phyloP scores from a whole-genome alignment of 1,140 invertebrate species.

The Pseudachorutes palmiensis region DNA sequence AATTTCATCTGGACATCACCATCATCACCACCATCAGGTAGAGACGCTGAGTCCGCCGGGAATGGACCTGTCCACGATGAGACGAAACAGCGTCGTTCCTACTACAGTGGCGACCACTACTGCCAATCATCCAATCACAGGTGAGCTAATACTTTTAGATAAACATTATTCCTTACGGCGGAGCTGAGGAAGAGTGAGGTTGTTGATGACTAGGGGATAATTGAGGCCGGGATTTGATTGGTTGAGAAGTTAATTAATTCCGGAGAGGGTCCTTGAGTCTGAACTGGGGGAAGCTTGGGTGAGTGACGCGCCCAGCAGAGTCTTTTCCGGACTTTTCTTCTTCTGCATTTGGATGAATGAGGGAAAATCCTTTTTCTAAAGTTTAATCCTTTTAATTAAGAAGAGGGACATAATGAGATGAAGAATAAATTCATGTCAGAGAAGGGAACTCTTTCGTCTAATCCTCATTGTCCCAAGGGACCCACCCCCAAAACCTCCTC shows the following conservation, averaged over 20 bases:
- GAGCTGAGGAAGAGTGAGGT: not conserved
- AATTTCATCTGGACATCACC: not conserved
- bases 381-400: conserved; percentile 38
- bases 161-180: not conserved
- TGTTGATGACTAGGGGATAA: conserved; percentile 2
- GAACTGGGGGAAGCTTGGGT: not conserved
- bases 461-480: not conserved
- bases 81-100: not conserved
- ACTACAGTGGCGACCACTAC: not conserved
- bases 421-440: conserved; percentile 24
- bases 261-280: not conserved
- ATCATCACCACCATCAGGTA: not conserved
- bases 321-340: no score
- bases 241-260: not conserved
- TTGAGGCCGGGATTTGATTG: not conserved
- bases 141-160: not conserved
- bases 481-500: not conserved
- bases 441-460: conserved; percentile 10
- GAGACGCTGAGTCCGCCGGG: not conserved
- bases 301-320: not conserved
- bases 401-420: conserved; percentile 26
- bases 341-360: not conserved
- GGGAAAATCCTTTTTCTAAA: conserved; percentile 21
- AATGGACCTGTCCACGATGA: not conserved
- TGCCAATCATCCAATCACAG: not conserved